Evolutionary conservation across 2,888 invertebrate genomes (phyloP).

Genomic region (Pandemis corylana): DNA sequence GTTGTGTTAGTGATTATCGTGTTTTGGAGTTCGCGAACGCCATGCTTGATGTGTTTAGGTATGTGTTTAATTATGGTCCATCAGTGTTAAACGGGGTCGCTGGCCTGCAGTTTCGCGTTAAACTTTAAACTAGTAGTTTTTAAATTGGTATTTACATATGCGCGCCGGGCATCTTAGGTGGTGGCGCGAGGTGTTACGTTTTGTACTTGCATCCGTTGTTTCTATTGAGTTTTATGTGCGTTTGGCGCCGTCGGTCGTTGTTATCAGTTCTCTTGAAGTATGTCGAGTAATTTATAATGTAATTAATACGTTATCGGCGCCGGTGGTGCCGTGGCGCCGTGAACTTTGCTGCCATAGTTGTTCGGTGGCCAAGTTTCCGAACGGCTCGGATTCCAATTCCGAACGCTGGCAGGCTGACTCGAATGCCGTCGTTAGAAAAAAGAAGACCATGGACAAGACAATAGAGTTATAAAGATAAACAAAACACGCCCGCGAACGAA

Average conservation of each 20-base stretch:
- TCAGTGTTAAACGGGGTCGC: slow-evolving; percentile 73
- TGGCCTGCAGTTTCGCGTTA: slow-evolving; percentile 74
- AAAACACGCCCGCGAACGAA: slow-evolving; percentile 29
- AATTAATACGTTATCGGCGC: slow-evolving; percentile 79
- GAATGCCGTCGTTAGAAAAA: slow-evolving; percentile 36
- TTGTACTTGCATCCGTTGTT: slow-evolving; percentile 62
- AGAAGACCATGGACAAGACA: slow-evolving; percentile 36
- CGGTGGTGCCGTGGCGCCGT: slow-evolving; percentile 60
- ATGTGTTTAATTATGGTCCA: slow-evolving; percentile 82
- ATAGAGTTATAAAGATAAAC: slow-evolving; percentile 40
- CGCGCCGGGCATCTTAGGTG: slow-evolving; percentile 11
- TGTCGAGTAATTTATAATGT: slow-evolving; percentile 81
- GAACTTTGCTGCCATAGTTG: slow-evolving; percentile 63
- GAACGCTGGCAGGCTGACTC: slow-evolving; percentile 33
- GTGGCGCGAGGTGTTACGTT: slow-evolving; percentile 38
- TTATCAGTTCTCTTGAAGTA: slow-evolving; percentile 76
- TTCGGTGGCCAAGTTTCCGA: slow-evolving; percentile 38
- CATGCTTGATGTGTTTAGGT: slow-evolving; percentile 82
- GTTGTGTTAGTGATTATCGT: slow-evolving; percentile 79
- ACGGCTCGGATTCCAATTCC: slow-evolving; percentile 36
- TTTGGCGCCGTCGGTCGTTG: slow-evolving; percentile 65
- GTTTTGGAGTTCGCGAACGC: slow-evolving; percentile 76
- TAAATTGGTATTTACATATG: slow-evolving; percentile 57
- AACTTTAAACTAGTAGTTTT: slow-evolving; percentile 55
- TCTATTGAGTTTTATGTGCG: slow-evolving; percentile 62